Base-by-base conservation (phyloP, 2,797 vertebrate genomes). In the Cossypha heuglini region DNA sequence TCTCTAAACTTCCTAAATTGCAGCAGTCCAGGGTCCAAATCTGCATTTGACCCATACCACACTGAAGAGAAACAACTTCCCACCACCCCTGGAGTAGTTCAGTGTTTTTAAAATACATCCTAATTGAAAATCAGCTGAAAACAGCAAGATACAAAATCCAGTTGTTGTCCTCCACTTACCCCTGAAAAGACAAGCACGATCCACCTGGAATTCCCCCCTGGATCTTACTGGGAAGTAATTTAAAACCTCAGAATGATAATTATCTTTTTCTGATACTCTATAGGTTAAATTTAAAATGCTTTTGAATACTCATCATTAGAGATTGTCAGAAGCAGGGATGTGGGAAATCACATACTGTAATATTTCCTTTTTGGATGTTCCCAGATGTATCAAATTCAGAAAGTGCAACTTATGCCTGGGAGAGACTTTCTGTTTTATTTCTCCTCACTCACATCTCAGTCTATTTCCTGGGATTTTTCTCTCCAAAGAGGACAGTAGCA, bases 201-300 rank as follows among this genome's bases (percentile, higher is more conserved):
- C 87, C 24, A 17, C 45, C 13, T 76, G 63, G 64, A 94, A 94
- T 91, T 90, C 18, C 58, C 79, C 31, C 1, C 19, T 81, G 72
- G 37, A 68, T 86, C 46, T 93, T 94, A 68, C 64, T 75, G 62
- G 22, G 40, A 94, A 96, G 54, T 51, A 97, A 86, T 93, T 92
- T 80, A 93, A 90, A 95, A 81, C 19, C 54, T 80, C 69, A 29
- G 51, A 90, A 86, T 75, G 29, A 88, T 80, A 94, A 97, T 95
- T 87, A 92, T 85, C 78, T 75, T 92, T 58, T 77, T 57, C 66
- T 9, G 5, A 67, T 87, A 51, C 22, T 22, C 33, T 75, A 61
- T 46, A 91, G 58, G 43, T 66, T 91, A 73, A 84, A 81, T 93
- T 91, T 84, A 42, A 95, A 93, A 79, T 38, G 52, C 54, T 90